A percentile compares a stretch with the other conserved stretches of the same genome.
These are phyloP conservation scores for Drosophila bocqueti DNA, from an alignment of 1,140 invertebrate species.

Conservation along the genomic window DNA sequence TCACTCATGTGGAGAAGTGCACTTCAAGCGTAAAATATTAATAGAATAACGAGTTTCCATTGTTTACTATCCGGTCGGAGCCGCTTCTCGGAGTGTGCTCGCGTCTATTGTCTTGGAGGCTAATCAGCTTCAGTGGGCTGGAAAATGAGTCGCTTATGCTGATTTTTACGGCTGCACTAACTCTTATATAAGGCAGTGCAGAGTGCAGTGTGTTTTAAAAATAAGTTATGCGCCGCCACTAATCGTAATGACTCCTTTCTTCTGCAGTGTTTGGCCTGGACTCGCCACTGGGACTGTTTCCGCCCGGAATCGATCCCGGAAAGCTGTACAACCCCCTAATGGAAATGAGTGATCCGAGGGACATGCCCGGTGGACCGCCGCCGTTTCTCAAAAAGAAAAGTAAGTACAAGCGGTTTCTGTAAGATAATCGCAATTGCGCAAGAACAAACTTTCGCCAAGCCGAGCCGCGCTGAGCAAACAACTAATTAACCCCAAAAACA, in stretches of 20 bases:
- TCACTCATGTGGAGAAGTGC: constrained; percentile 81
- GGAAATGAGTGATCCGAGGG: constrained; percentile 88
- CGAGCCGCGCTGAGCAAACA: constrained; percentile 63
- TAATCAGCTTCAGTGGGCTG: constrained; percentile 66
- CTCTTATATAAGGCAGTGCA: constrained; percentile 37
- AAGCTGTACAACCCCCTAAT: constrained; percentile 89
- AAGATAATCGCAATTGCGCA: constrained; percentile 10
- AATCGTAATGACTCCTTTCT: constrained; percentile 12
- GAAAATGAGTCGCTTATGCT: constrained; percentile 69
- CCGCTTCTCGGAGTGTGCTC: constrained; percentile 23
- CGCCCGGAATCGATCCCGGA: constrained; percentile 89
- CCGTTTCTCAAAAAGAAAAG: constrained; percentile 89
- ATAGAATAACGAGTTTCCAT: constrained; percentile 83
- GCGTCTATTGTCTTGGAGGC: constrained; percentile 48
- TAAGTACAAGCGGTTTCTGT: constrained; percentile 85
- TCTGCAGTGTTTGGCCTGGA: constrained; percentile 90
- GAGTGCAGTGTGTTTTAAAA: constrained; percentile 35
- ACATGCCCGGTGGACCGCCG: constrained; percentile 87
- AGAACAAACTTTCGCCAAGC: constrained; percentile 47
- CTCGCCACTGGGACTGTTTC: constrained; percentile 89
- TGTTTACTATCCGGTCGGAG: constrained; percentile 65
- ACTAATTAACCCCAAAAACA: constrained; percentile 71
- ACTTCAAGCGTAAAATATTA: constrained; percentile 81
- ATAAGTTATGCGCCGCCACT: constrained; percentile 1
- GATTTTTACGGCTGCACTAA: constrained; percentile 46